Percentiles rank a stretch among this genome's conserved stretches.
Evolutionary conservation across 2,113 vertebrate genomes (phyloP).

Genomic region (Theropithecus gelada): DNA sequence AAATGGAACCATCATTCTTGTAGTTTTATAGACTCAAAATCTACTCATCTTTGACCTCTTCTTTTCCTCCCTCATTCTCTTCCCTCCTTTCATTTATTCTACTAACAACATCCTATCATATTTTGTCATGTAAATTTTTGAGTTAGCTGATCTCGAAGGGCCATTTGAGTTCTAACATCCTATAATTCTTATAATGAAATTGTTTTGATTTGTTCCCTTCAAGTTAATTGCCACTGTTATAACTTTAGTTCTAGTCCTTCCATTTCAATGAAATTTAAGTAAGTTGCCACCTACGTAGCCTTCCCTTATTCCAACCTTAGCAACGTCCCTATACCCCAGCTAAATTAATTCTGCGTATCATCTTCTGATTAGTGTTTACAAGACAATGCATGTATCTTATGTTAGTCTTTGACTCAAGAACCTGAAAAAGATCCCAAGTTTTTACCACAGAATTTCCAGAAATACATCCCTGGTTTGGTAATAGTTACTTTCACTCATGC

Average conservation of each 20-base stretch:
- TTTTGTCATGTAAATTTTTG: not conserved
- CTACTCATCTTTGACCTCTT: not conserved
- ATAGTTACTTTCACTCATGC: not conserved
- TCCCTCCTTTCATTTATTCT: not conserved
- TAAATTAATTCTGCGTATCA: not conserved
- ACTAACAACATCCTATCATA: not conserved
- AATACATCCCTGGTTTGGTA: not conserved
- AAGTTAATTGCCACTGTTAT: not conserved
- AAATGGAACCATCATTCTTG: not conserved
- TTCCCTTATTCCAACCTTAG: not conserved
- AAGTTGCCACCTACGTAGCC: not conserved
- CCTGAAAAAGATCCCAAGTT: not conserved
- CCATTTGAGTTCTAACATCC: not conserved
- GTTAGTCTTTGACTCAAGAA: not conserved
- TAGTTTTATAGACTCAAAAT: not conserved
- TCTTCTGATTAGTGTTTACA: not conserved
- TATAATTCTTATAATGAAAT: not conserved
- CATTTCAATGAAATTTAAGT: not conserved
- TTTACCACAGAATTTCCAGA: not conserved
- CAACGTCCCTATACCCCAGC: not conserved
- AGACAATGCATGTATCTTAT: not conserved
- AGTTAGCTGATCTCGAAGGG: not conserved
- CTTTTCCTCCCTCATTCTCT: not conserved
- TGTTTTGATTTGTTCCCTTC: not conserved
- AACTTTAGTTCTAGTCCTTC: not conserved